phyloP scores from a whole-genome alignment of 2,888 invertebrate species.

The Anaspis maculata region DNA sequence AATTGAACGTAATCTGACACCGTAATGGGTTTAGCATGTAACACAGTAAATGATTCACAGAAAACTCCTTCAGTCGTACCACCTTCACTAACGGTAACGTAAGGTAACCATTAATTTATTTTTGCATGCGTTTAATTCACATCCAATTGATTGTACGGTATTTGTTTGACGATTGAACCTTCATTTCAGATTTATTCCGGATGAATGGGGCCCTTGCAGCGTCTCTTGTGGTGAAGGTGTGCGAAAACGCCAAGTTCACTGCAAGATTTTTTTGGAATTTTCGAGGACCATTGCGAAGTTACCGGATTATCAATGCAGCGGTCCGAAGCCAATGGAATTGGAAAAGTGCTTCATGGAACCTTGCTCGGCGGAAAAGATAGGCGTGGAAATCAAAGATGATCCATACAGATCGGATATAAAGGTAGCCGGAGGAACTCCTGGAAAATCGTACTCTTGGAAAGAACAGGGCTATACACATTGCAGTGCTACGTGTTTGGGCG shows the following conservation, averaged over 20 bases:
- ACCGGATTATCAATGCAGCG: conserved; percentile 81
- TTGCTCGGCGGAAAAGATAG: conserved; percentile 49
- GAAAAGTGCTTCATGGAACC: conserved; percentile 75
- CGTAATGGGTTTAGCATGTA: conserved; percentile 20
- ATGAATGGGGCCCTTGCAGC: conserved; percentile 83
- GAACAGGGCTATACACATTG: conserved; percentile 87
- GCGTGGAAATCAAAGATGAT: conserved; percentile 47
- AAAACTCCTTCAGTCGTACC: too few relatives aligned
- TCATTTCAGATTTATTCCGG: conserved; percentile 74
- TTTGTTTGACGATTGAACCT: too few relatives aligned
- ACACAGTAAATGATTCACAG: conserved; percentile 9
- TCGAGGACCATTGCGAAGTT: conserved; percentile 80
- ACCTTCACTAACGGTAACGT: too few relatives aligned
- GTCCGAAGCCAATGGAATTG: conserved; percentile 71
- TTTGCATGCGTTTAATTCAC: too few relatives aligned
- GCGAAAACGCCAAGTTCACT: conserved; percentile 79
- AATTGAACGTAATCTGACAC: conserved; percentile 18
- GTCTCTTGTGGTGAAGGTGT: conserved; percentile 86
- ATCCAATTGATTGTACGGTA: too few relatives aligned
- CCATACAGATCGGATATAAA: conserved; percentile 32
- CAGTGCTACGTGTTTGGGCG: conserved; percentile 88
- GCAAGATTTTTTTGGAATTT: conserved; percentile 90
- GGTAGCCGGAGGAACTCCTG: conserved; percentile 42
- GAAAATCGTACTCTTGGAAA: conserved; percentile 82
- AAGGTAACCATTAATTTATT: too few relatives aligned